phyloP scores from a whole-genome alignment of 2,888 invertebrate species.

The Gortyna flavago region DNA sequence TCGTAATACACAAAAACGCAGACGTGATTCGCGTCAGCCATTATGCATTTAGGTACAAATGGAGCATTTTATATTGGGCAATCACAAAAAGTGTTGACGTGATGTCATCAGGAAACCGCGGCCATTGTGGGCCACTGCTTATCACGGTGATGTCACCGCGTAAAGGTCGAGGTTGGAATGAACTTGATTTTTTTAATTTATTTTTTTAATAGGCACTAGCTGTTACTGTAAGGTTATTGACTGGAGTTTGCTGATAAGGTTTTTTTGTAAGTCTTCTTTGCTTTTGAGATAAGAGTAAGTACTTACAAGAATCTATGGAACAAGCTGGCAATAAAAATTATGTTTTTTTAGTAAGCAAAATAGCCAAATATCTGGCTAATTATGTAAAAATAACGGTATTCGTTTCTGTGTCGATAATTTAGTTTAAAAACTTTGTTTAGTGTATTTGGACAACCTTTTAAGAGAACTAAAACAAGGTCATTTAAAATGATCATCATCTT shows the following conservation, averaged over 20 bases:
- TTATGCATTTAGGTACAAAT: conserved; percentile 44
- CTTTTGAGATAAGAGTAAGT: conserved; percentile 21
- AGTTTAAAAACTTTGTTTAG: background rate
- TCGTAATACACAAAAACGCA: conserved; percentile 11
- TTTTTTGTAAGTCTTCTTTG: background rate
- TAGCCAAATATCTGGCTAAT: background rate
- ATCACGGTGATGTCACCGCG: conserved; percentile 64
- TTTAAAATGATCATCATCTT: background rate
- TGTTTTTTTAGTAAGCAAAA: background rate
- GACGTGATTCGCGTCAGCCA: conserved; percentile 36
- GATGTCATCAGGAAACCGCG: conserved; percentile 62
- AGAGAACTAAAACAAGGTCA: background rate
- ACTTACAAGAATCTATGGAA: background rate
- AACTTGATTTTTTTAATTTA: conserved; percentile 49
- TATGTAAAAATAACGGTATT: background rate
- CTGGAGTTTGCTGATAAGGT: conserved; percentile 49
- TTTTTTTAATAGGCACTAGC: conserved; percentile 33
- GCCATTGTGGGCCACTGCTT: conserved; percentile 41
- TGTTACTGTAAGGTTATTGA: conserved; percentile 57
- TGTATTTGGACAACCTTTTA: background rate
- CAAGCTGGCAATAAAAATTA: background rate
- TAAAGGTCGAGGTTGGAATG: conserved; percentile 65
- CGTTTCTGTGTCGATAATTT: background rate
- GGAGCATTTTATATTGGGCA: conserved; percentile 53
- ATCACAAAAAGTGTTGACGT: conserved; percentile 57